phyloP scores from a whole-genome alignment of 2,888 invertebrate species.

The Melanchra persicariae region DNA sequence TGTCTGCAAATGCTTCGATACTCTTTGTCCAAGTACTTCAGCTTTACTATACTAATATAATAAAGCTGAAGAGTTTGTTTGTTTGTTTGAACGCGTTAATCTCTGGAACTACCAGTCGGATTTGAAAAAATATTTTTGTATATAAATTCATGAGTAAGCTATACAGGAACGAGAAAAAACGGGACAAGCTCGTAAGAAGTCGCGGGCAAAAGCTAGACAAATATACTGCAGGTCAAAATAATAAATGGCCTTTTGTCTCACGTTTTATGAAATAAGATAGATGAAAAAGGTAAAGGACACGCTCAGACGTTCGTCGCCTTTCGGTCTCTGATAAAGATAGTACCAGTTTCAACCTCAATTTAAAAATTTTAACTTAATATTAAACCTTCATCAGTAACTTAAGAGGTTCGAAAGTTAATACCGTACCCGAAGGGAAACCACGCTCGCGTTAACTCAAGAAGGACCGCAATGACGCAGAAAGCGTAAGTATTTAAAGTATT shows the following conservation, averaged over 20 bases:
- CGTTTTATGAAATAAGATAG: conserved; percentile 2
- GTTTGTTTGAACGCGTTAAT: too few relatives aligned
- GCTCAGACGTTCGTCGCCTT: not conserved
- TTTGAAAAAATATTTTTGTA: too few relatives aligned
- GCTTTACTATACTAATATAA: too few relatives aligned
- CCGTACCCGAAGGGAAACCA: not conserved
- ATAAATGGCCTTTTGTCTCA: conserved; percentile 5
- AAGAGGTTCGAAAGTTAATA: not conserved
- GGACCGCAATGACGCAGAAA: not conserved
- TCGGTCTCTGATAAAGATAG: not conserved
- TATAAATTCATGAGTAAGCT: too few relatives aligned
- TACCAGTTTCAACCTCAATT: not conserved
- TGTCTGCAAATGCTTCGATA: not conserved
- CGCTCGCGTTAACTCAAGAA: not conserved
- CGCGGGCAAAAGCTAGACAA: too few relatives aligned
- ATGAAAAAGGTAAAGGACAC: not conserved
- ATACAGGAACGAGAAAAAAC: too few relatives aligned
- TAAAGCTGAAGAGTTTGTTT: too few relatives aligned
- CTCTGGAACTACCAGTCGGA: too few relatives aligned
- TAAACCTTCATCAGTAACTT: not conserved
- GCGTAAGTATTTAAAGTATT: conserved; percentile 7
- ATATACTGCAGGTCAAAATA: conserved; percentile 8
- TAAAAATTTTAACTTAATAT: not conserved
- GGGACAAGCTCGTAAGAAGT: too few relatives aligned
- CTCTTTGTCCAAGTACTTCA: not conserved